phyloP scores from a whole-genome alignment of 2,113 vertebrate species.

The Chaenocephalus aceratus region DNA sequence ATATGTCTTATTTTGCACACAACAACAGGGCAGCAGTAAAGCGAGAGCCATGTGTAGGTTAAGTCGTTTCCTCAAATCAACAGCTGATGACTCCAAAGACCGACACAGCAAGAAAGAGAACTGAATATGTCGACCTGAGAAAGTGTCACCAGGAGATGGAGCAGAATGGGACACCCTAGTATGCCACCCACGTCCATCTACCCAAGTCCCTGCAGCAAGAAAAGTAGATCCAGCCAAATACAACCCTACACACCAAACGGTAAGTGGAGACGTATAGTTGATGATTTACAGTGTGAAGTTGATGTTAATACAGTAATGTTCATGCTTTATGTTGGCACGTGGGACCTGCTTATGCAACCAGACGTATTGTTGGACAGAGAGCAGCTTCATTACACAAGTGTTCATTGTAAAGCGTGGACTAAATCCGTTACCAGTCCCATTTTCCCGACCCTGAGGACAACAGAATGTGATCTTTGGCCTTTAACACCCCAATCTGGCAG shows the following conservation, averaged over 20 bases:
- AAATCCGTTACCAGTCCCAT: too few relatives aligned
- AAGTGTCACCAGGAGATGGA: not conserved
- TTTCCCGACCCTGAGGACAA: too few relatives aligned
- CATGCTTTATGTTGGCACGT: not conserved
- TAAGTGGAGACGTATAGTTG: slow-evolving; percentile 50
- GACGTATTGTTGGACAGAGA: not conserved
- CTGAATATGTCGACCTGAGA: not conserved
- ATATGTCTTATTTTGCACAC: not conserved
- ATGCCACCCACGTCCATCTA: slow-evolving; percentile 42
- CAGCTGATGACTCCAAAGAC: not conserved
- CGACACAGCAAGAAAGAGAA: not conserved
- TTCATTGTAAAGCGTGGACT: too few relatives aligned
- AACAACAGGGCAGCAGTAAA: not conserved
- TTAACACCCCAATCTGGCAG: too few relatives aligned
- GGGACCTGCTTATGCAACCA: not conserved
- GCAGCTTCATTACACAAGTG: not conserved
- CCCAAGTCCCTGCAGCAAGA: slow-evolving; percentile 47
- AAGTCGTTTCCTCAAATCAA: not conserved
- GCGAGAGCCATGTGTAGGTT: not conserved
- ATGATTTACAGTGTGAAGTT: not conserved
- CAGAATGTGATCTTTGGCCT: too few relatives aligned
- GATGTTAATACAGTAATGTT: not conserved
- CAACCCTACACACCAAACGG: slow-evolving; percentile 58
- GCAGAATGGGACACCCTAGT: slow-evolving; percentile 64
- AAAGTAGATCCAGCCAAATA: slow-evolving; percentile 35